phyloP scores from a whole-genome alignment of 1,140 invertebrate genomes.

The Acromyrmex echinatior region DNA sequence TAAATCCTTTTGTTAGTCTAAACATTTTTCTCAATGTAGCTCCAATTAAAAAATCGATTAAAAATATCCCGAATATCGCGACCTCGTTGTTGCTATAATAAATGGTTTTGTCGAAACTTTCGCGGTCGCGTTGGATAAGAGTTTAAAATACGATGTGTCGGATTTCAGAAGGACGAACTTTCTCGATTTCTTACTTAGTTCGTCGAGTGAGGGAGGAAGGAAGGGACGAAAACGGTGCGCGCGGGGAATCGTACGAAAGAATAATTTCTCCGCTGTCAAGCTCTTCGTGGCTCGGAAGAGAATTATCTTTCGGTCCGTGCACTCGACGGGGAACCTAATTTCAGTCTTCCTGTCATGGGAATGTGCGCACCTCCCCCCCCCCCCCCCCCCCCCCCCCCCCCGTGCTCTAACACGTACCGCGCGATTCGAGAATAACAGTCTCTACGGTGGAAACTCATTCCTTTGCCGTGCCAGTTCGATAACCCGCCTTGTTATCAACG shows the following conservation, averaged over 20 bases:
- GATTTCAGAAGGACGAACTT: conserved; percentile 38
- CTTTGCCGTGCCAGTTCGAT: conserved; percentile 16
- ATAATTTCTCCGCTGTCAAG: conserved; percentile 52
- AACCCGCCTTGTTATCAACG: conserved; percentile 11
- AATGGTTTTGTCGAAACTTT: conserved; percentile 17
- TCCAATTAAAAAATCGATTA: not conserved
- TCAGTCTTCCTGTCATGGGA: conserved; percentile 78
- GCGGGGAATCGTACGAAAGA: conserved; percentile 45
- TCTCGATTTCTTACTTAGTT: conserved; percentile 34
- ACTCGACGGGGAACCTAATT: conserved; percentile 78
- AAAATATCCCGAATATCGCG: not conserved
- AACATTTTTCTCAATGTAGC: no score
- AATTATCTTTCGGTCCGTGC: conserved; percentile 77
- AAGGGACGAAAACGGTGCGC: conserved; percentile 18
- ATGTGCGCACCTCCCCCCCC: conserved; percentile 59
- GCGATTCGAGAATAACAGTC: conserved; percentile 52
- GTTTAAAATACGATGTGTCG: conserved; percentile 23
- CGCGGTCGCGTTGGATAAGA: conserved; percentile 2
- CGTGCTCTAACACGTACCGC: conserved; percentile 35
- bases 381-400: not conserved
- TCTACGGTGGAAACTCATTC: conserved; percentile 14
- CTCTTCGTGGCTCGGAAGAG: conserved; percentile 48
- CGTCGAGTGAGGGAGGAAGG: not conserved
- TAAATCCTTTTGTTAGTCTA: no score
- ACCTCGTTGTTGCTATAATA: not conserved